Base-by-base conservation (phyloP, 2,113 vertebrate genomes). In the Xyliphius kryptos region DNA sequence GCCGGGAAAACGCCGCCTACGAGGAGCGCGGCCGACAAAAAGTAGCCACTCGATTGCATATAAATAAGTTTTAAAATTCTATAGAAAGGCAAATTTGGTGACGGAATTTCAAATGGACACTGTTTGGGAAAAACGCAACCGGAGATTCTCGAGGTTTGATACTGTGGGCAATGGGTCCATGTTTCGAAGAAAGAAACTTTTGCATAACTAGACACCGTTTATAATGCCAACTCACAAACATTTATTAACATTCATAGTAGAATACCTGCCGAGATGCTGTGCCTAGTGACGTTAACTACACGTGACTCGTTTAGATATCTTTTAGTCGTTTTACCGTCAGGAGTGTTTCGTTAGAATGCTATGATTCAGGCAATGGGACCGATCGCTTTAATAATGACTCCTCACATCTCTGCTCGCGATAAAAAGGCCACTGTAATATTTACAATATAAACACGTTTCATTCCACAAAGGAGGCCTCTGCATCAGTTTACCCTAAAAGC, bases 371-470 rank as follows among this genome's bases (percentile, higher is more conserved):
- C 89, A 80, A 80, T 21, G 61, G 52, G 21, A 66, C 79, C 56
- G n/a, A n/a, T n/a, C n/a, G n/a, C n/a, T n/a, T n/a, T 60, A 19
- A 62, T 54, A 74, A 78, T 72, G 72, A 74, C 76, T 47, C n/a
- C n/a, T n/a, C n/a, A n/a, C n/a, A n/a, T 83, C 43, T 67, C 68
- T 76, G 57, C 67, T 86, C 82, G 84, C 87, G 87, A 89, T 93
- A 92, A 94, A 96, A 97, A 94, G 91, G 89, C 88, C 83, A 66
- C 89, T 88, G 82, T 77, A 88, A 43, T 97, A 96, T 98, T 90
- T 97, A 97, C 94, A 98, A 81, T 95, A 93, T 97, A 81, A 83
- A 89, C 88, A 97, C 82, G 75, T 81, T 68, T 49, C 43, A 19
- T 61, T n/a, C n/a, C n/a, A n/a, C n/a, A n/a, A n/a, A n/a, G n/a